Conservation (phyloP, 2,888 invertebrate species). For the Sycophila texana region DNA sequence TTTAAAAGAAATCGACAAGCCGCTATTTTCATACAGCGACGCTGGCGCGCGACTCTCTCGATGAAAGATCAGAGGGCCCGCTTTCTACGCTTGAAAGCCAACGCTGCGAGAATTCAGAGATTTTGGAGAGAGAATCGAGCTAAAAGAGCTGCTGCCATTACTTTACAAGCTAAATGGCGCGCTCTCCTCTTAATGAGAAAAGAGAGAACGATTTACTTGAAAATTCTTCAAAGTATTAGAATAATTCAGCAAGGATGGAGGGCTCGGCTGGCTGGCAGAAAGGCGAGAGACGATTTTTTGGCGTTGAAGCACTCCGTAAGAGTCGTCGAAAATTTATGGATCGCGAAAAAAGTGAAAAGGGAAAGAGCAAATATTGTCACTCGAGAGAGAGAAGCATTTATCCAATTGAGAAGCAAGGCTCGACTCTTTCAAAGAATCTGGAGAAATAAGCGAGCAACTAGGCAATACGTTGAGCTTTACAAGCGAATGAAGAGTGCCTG, state of each 20-base stretch:
- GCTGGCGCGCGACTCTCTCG: slow-evolving; percentile 74
- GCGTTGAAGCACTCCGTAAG: slow-evolving; percentile 69
- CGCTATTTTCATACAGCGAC: slow-evolving; percentile 76
- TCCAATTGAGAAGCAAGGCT: slow-evolving; percentile 68
- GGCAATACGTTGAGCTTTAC: slow-evolving; percentile 50
- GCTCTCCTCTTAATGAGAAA: slow-evolving; percentile 68
- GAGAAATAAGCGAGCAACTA: slow-evolving; percentile 63
- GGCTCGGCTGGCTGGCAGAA: slow-evolving; percentile 72
- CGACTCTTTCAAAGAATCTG: slow-evolving; percentile 76
- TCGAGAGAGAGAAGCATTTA: slow-evolving; percentile 70
- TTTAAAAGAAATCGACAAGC: slow-evolving; percentile 66
- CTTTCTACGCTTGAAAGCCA: slow-evolving; percentile 74
- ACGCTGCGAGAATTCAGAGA: slow-evolving; percentile 77
- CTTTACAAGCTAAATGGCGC: slow-evolving; percentile 72
- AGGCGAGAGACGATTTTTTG: slow-evolving; percentile 72
- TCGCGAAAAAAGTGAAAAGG: slow-evolving; percentile 59
- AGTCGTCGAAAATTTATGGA: slow-evolving; percentile 65
- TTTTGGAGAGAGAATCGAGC: slow-evolving; percentile 74
- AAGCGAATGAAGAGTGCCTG: slow-evolving; percentile 52
- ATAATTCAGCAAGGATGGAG: slow-evolving; percentile 76
- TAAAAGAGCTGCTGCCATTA: slow-evolving; percentile 67
- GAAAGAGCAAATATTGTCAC: slow-evolving; percentile 69
- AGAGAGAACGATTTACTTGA: slow-evolving; percentile 73
- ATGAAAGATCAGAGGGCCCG: slow-evolving; percentile 72
- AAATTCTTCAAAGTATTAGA: slow-evolving; percentile 63